Conservation (phyloP, 2,797 vertebrate genomes). For the Sebastes melanostomus region DNA sequence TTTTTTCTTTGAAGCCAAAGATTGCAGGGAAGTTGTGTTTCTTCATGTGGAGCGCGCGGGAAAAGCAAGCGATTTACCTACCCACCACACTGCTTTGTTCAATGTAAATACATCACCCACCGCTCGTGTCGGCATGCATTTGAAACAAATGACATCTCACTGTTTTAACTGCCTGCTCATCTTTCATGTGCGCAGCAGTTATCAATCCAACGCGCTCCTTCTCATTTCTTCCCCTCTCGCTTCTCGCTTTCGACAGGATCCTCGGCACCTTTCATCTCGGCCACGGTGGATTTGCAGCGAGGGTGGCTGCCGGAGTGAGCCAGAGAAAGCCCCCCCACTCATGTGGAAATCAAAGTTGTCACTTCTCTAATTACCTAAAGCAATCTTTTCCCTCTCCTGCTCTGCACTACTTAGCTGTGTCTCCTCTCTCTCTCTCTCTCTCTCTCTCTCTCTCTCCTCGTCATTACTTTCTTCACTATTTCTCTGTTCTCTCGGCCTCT, state of each 20-base stretch:
- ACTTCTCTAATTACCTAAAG: slow-evolving; percentile 79
- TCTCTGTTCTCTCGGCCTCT: slow-evolving; percentile 35
- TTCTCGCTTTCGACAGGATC: slow-evolving; percentile 27
- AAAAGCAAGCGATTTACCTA: slow-evolving; percentile 25
- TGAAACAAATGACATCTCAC: slow-evolving; percentile 44
- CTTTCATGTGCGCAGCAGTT: slow-evolving; percentile 57
- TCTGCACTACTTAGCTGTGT: slow-evolving; percentile 42
- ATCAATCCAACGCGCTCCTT: slow-evolving; percentile 49
- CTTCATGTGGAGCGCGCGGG: background rate
- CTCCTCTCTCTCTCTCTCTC: background rate
- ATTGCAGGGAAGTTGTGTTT: slow-evolving; percentile 2
- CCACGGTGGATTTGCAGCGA: slow-evolving; percentile 55
- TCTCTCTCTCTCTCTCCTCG: slow-evolving; percentile 15
- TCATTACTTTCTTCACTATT: slow-evolving; percentile 41
- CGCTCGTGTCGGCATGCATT: background rate
- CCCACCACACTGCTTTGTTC: slow-evolving; percentile 42
- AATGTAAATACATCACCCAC: slow-evolving; percentile 37
- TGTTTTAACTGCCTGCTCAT: slow-evolving; percentile 46
- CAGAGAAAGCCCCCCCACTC: slow-evolving; percentile 20
- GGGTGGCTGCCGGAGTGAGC: slow-evolving; percentile 44
- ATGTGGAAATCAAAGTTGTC: slow-evolving; percentile 75
- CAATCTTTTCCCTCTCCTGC: slow-evolving; percentile 71
- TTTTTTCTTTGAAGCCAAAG: background rate
- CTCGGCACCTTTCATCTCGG: slow-evolving; percentile 60
- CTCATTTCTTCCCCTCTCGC: slow-evolving; percentile 7